phyloP scores from a whole-genome alignment of 1,140 invertebrate genomes.

The Cardiocondyla obscurior region DNA sequence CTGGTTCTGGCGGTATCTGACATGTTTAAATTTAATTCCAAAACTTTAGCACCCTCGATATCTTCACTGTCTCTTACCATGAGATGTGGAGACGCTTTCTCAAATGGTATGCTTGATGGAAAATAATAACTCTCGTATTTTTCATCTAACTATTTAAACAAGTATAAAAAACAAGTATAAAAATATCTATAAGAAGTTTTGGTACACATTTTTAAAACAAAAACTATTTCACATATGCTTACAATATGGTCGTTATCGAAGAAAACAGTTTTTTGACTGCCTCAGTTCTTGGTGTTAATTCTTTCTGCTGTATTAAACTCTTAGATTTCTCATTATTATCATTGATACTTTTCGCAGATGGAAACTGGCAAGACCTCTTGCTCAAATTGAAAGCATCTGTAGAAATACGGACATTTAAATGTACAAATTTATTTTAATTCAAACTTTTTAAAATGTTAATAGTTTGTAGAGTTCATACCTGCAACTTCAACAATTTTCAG shows the following conservation, averaged over 20 bases:
- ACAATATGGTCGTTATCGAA: background rate
- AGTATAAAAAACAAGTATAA: background rate
- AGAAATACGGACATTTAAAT: slow-evolving; percentile 4
- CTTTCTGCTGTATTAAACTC: background rate
- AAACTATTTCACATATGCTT: background rate
- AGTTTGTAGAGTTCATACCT: too few relatives aligned
- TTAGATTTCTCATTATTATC: background rate
- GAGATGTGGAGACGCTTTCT: background rate
- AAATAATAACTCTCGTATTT: slow-evolving; percentile 16
- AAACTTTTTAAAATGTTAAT: too few relatives aligned
- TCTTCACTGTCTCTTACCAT: background rate
- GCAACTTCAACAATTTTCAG: too few relatives aligned
- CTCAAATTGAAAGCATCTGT: background rate
- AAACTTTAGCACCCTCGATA: background rate
- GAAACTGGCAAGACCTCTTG: background rate
- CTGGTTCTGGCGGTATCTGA: background rate
- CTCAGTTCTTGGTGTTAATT: background rate
- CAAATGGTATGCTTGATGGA: slow-evolving; percentile 1
- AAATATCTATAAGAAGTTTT: background rate
- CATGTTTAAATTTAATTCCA: slow-evolving; percentile 40
- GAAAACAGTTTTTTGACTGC: background rate
- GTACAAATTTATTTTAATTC: background rate
- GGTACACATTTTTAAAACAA: background rate
- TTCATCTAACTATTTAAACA: background rate
- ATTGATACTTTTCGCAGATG: background rate